Conservation (phyloP, 2,888 invertebrate species). For the Palloptera scutellata region DNA sequence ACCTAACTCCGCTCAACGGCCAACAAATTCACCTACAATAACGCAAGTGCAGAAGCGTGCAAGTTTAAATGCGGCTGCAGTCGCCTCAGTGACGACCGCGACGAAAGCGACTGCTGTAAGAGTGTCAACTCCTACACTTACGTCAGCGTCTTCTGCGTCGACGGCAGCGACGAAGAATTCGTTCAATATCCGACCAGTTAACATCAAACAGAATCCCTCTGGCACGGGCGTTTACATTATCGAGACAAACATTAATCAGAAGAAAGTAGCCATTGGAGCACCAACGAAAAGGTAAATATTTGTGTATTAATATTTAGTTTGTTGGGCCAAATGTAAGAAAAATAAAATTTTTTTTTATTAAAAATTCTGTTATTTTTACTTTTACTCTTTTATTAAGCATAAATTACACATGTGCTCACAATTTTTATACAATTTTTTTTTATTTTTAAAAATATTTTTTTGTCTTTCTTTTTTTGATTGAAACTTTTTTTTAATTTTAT, state of each 20-base stretch:
- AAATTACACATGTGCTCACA: no score
- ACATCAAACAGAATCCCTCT: conserved; percentile 31
- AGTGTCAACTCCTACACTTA: conserved; percentile 9
- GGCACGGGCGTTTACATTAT: conserved; percentile 39
- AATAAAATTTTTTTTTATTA: no score
- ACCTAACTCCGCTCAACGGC: no score
- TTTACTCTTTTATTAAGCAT: no score
- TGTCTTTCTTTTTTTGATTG: not conserved
- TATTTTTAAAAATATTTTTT: not conserved
- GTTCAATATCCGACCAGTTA: conserved; percentile 38
- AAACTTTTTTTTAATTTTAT: no score
- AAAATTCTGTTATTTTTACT: not conserved
- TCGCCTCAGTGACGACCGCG: not conserved
- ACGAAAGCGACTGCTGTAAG: conserved; percentile 1
- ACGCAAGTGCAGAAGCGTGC: not conserved
- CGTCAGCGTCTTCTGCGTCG: conserved; percentile 21
- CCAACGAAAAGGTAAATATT: conserved; percentile 40
- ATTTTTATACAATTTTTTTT: no score
- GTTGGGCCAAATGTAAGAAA: not conserved
- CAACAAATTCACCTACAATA: not conserved
- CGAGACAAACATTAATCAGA: conserved; percentile 42
- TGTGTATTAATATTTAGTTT: conserved; percentile 7
- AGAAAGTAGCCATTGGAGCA: conserved; percentile 40
- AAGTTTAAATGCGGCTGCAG: not conserved
- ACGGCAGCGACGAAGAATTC: conserved; percentile 28